These are phyloP conservation scores for Labroides dimidiatus DNA, from an alignment of 2,797 vertebrate genomes.

Conservation along the genomic window DNA sequence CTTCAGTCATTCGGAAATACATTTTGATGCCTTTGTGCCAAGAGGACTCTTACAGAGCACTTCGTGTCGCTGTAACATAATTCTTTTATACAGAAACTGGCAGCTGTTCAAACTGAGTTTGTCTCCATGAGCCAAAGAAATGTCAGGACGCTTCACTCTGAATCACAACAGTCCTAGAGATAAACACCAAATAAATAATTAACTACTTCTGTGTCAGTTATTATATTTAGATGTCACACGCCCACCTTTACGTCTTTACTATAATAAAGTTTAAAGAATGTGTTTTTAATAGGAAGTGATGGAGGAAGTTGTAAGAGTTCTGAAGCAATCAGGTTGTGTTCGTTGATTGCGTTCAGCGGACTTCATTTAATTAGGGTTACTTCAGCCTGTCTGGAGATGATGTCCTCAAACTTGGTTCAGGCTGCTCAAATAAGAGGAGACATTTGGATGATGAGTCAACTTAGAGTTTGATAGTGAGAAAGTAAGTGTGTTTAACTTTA, in stretches of 20 bases:
- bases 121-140: constrained; percentile 57
- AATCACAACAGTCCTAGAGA: constrained; percentile 74
- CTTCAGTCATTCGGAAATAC: constrained; percentile 33
- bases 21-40: constrained; percentile 65
- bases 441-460: not conserved
- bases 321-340: not conserved
- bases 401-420: constrained; percentile 39
- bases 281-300: constrained; percentile 18
- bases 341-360: constrained; percentile 9
- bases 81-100: constrained; percentile 68
- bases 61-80: constrained; percentile 66
- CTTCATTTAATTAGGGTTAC: constrained; percentile 45
- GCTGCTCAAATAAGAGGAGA: constrained; percentile 26
- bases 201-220: constrained; percentile 44
- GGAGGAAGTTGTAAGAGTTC: constrained; percentile 8
- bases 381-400: constrained; percentile 21
- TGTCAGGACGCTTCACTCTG: constrained; percentile 71
- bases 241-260: constrained; percentile 64
- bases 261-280: constrained; percentile 32
- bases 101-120: constrained; percentile 78
- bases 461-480: not conserved
- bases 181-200: constrained; percentile 32
- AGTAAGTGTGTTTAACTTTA: no score
- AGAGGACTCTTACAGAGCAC: constrained; percentile 72
- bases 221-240: constrained; percentile 65